A percentile compares a stretch with the other conserved stretches of the same genome.
These are phyloP conservation scores for Microtus pennsylvanicus DNA, from an alignment of 2,113 vertebrate genomes.

Conservation along the genomic window DNA sequence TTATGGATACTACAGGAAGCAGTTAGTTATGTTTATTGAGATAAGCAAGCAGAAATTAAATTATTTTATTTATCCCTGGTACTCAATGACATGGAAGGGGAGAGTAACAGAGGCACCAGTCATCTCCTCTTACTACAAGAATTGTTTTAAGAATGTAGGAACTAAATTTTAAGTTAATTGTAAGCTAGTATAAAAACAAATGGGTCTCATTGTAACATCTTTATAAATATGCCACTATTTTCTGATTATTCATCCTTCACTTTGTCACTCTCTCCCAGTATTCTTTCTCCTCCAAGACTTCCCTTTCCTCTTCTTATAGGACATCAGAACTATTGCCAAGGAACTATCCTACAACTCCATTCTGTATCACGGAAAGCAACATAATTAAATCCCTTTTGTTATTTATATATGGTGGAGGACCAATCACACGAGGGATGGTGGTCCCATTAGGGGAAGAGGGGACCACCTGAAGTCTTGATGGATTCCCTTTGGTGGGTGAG, in stretches of 20 bases:
- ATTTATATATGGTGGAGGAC: no score
- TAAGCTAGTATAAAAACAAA: not conserved
- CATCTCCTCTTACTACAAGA: not conserved
- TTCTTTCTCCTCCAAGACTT: not conserved
- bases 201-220: not conserved
- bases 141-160: not conserved
- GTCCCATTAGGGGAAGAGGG: no score
- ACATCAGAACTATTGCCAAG: not conserved
- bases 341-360: fast-evolving
- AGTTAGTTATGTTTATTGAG: fast-evolving
- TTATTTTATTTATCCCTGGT: no score
- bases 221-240: not conserved
- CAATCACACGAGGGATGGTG: no score
- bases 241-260: not conserved
- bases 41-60: not conserved
- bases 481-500: no score
- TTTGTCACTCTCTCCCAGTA: not conserved
- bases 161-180: not conserved
- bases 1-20: no score
- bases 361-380: not conserved
- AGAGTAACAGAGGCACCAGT: not conserved
- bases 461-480: no score
- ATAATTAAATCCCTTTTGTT: not conserved
- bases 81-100: not conserved
- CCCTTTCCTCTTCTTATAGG: not conserved